Evolutionary conservation across 2,113 vertebrate species (phyloP), one percentile per base, ranked within the genome.

Genomic region (Perccottus glenii): DNA sequence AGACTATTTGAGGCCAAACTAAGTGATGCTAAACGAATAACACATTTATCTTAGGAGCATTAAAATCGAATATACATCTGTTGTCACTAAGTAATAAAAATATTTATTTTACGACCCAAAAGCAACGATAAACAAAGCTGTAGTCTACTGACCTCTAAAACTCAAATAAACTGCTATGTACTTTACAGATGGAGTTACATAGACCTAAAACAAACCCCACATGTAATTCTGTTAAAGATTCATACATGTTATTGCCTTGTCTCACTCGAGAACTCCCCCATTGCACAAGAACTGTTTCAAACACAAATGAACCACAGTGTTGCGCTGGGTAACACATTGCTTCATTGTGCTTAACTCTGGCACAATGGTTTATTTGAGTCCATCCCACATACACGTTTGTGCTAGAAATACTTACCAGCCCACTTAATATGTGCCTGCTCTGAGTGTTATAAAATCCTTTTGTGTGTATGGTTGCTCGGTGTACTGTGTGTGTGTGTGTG

Each of bases 311-410:
- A 36, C 38, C 38, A 15, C 14, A 38, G 12, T 38, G 33, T 58
- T 43, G 56, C 56, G 10, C 38, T 16, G n/a, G 36, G 56, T 58
- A 36, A 58, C 56, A 58, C 38, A 58, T 58, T 27, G 56, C 56
- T 43, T 58, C 56, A 58, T 40, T 16, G 38, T 58, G 56, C 19
- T 58, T 42, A 58, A 58, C 56, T 58, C 56, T 11, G 15, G 56
- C 56, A 43, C 38, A 42, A 43, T 58, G 38, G 56, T 58, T 58
- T 58, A 58, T 58, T 58, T 58, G 42, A 58, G 56, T 58, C 56
- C 56, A 43, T 58, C 56, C 56, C 56, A 58, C 56, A 43, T 27
- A 43, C 56, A 15, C 56, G n/a, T 58, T 58, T 12, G 36, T 42
- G 38, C 56, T 42, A 9, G n/a, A 58, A 58, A 58, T 58, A 58